Base-by-base conservation (phyloP, 2,113 vertebrate species). In the Halcyon malimbica region DNA sequence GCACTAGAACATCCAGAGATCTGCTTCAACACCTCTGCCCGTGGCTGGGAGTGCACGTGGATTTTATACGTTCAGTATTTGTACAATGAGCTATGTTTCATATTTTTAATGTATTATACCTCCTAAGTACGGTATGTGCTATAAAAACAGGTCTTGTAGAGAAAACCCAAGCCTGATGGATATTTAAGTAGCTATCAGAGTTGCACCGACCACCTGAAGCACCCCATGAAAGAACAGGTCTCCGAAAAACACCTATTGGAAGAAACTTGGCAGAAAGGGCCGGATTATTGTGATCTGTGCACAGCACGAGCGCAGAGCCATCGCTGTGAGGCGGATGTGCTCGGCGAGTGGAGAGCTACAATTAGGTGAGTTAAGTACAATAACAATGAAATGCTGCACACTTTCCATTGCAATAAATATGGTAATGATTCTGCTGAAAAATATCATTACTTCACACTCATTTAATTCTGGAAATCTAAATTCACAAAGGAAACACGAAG, bases 381-480 rank as follows among this genome's bases (percentile, higher is more conserved):
- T 77, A 92, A 78, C 84, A 93, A 62, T 69, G 94, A 96, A 95
- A 89, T 48, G 83, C 91, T 76, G 90, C 77, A 68, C 70, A 39
- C 80, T 85, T 92, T 83, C 88, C 83, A 8, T 28, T 35, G 89
- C 90, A 87, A 92, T 97, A 95, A 97, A 97, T 96, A 96, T 96
- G 92, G 94, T 96, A 97, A 95, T 94, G 83, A 82, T 94, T 96
- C 87, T 41, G 73, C 91, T 68, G 85, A 94, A 96, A 97, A 96
- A 94, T 96, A 95, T 96, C 95, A 96, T 96, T 89, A 64, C 96
- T 97, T 97, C 94, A 96, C 94, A 97, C 93, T 96, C 97, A 95
- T 97, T 97, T 97, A 97, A 94, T 96, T 97, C 89, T 92, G 96
- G 95, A 97, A 97, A 97, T 97, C 96, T 97, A 97, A 97, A 97